Evolutionary conservation across 2,888 invertebrate species (phyloP).

Genomic region (Agelastica alni): DNA sequence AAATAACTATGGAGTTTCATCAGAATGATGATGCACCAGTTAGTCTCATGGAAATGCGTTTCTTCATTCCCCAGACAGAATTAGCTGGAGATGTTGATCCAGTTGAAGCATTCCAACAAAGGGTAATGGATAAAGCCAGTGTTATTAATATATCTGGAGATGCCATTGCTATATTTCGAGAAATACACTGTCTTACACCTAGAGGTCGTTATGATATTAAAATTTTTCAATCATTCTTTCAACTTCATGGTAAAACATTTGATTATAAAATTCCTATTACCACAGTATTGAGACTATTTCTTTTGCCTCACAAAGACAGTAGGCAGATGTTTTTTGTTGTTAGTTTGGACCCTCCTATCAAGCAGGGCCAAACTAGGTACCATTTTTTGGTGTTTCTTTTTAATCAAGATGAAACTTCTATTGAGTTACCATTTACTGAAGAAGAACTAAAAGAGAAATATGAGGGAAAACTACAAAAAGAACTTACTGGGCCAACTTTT

Average conservation of each 20-base stretch:
- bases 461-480: slow-evolving; percentile 88
- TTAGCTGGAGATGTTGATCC: slow-evolving; percentile 86
- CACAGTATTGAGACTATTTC: slow-evolving; percentile 90
- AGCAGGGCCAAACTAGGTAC: slow-evolving; percentile 98
- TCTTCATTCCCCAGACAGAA: slow-evolving; percentile 94
- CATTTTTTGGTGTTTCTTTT: slow-evolving; percentile 95
- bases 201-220: slow-evolving; percentile 97
- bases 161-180: slow-evolving; percentile 94
- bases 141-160: slow-evolving; percentile 98
- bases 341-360: slow-evolving; percentile 97
- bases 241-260: slow-evolving; percentile 96
- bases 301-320: slow-evolving; percentile 96
- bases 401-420: slow-evolving; percentile 89
- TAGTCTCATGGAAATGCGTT: slow-evolving; percentile 95
- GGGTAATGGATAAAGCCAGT: slow-evolving; percentile 96
- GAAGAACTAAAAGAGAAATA: slow-evolving; percentile 92
- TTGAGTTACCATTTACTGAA: slow-evolving; percentile 90
- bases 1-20: slow-evolving; percentile 97
- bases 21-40: slow-evolving; percentile 99
- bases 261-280: slow-evolving; percentile 99
- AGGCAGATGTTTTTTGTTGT: slow-evolving; percentile 98
- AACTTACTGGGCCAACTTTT: slow-evolving; percentile 89
- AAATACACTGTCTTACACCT: slow-evolving; percentile 97
- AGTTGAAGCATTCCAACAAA: slow-evolving; percentile 95
- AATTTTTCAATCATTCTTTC: slow-evolving; percentile 88